A percentile compares a stretch with the other conserved stretches of the same genome.
Conservation (phyloP, 2,113 vertebrate species). For the Siniperca knerii region DNA sequence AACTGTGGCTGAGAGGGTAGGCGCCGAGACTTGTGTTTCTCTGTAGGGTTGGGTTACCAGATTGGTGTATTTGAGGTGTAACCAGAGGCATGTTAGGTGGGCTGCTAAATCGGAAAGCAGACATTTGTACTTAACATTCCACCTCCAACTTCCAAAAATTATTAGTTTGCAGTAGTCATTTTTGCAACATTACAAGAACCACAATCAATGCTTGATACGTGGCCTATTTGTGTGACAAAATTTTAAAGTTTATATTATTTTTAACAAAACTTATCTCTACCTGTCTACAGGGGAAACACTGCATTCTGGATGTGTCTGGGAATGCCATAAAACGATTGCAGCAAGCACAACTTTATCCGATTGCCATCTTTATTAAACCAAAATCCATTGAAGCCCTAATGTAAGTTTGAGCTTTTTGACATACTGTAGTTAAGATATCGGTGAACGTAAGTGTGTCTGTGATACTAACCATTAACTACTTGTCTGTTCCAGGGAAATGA, state of each 20-base stretch:
- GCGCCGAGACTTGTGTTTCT: constrained; percentile 44
- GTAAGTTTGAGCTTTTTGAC: constrained; percentile 85
- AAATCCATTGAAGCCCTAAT: constrained; percentile 98
- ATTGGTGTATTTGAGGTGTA: background rate
- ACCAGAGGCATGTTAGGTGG: background rate
- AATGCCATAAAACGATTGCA: constrained; percentile 99
- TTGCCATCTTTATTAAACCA: constrained; percentile 99
- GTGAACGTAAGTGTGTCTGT: background rate
- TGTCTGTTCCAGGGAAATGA: constrained; percentile 93
- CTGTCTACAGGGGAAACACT: constrained; percentile 93
- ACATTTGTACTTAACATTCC: background rate
- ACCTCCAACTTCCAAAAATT: background rate
- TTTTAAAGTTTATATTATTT: background rate
- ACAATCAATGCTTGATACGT: background rate
- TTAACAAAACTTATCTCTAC: background rate
- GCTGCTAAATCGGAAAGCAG: background rate
- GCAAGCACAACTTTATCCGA: constrained; percentile 98
- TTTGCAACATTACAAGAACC: constrained; percentile 16
- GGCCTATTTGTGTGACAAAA: background rate
- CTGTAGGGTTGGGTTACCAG: background rate
- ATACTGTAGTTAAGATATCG: too few relatives aligned
- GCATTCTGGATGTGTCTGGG: constrained; percentile 98
- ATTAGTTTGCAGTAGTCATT: background rate
- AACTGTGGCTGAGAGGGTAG: constrained; percentile 96
- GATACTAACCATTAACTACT: background rate